Evolutionary conservation across 2,888 invertebrate genomes (phyloP), one percentile per base, ranked within the genome.

Genomic region (Orgyia antiqua): DNA sequence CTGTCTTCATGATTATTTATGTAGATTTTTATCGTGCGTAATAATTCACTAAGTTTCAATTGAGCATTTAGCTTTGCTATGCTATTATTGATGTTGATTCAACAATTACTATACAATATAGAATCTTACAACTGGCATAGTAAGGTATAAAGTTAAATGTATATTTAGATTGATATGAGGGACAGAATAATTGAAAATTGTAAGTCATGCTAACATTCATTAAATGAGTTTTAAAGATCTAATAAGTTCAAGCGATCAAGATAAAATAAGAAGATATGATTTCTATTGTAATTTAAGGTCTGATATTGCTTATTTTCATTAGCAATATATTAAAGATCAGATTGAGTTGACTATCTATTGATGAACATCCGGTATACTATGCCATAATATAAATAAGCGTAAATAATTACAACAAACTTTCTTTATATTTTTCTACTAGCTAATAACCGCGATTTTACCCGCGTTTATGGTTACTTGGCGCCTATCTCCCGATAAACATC

Each of bases 1-100:
- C 64, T 63, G 62, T 58, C 59, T 36, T 42, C 36, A 20, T 41
- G 32, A 51, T 72, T 74, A 79, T 82, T 84, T 83, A 83, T 80
- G 64, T 43, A 75, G 75, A 84, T 82, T 80, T 74, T 80, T 73
- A 80, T 82, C 82, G 78, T 78, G 78, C 67, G 74, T 74, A 75
- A 82, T 82, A 82, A 76, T 79, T 82, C 75, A 77, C 73, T 75
- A 74, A 72, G 68, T 70, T 72, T 77, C 76, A 76, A 77, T 79
- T 75, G 75, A 49, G 42, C 51, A 40, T 45, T 51, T 51, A 47
- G 42, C 51, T 40, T 33, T 39, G 36, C 39, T 20, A 39, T 30
- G 32, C 38, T 44, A 37, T 37, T 53, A 53, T 50, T 40, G 50
- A 40, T 40, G 36, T 47, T 50, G 37, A 40, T 47, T 46, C 40